Base-by-base conservation (phyloP, 1,140 invertebrate species). In the Calliphora vicina region DNA sequence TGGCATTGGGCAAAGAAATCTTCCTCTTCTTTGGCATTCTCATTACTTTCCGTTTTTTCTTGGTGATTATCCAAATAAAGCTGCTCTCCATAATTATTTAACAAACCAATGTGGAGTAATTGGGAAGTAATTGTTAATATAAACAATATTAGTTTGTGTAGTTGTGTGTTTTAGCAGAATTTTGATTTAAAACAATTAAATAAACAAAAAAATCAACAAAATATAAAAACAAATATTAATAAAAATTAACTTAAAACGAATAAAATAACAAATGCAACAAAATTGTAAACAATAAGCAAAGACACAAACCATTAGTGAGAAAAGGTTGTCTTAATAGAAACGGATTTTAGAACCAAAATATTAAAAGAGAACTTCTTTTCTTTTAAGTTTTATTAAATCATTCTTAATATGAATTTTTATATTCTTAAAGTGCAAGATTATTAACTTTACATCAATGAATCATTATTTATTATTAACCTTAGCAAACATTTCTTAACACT, bases 1-100 rank as follows among this genome's bases (percentile, higher is more conserved):
- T 29, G 76, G 85, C 94, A 94, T 86, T 96, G 95, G 84, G 94
- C 93, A 90, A 97, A 97, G 90, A 97, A 97, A 89, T 97, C 96
- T 10, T 94, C 91, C 87, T 97, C 96, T 86, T 94, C 86, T 5
- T 81, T 73, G 71, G 45, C 71, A 2, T 50, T 72, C 43, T 91
- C 90, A 81, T 87, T 89, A 20, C 86, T 88, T 61, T 88, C 88
- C 27, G 84, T 83, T 82, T 92, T 91, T 61, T 93, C 93, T 42
- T 86, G 74, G 61, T 89, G 84, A 20, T 92, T 91, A 42, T 94
- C 93, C 89, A 95, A 88, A 87, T 94, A 93, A 72, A 95, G 87
- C 94, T 95, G 87, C 5, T 35, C 35, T 35, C 35, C 35, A 35
- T 35, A 35, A 35, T 8, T 35, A 83, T 87, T 57, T 25, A 6